These are phyloP conservation scores for Furnarius figulus DNA, from an alignment of 2,113 vertebrate species.

Conservation along the genomic window DNA sequence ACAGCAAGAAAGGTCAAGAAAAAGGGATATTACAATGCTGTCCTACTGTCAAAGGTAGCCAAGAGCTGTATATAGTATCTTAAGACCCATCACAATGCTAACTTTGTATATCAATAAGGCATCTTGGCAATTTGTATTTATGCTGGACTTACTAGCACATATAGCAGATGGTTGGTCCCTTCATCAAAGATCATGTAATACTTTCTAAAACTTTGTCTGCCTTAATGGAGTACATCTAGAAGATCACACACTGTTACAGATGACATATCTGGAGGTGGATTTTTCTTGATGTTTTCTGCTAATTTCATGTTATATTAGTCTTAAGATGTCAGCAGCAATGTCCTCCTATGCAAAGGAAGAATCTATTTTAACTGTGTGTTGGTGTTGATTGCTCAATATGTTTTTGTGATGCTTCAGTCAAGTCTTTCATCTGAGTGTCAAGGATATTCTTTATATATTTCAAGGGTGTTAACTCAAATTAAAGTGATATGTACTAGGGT, in stretches of 20 bases:
- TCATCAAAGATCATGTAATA: not conserved
- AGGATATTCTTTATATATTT: slow-evolving; percentile 5
- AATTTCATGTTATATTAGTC: slow-evolving; percentile 43
- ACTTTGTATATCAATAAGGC: not conserved
- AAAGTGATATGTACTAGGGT: not conserved
- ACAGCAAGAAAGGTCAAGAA: not conserved
- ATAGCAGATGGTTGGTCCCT: not conserved
- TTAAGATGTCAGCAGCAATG: slow-evolving; percentile 26
- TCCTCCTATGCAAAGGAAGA: slow-evolving; percentile 30
- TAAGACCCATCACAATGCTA: not conserved
- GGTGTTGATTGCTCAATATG: not conserved
- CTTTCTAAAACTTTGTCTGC: not conserved
- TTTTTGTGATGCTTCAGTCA: slow-evolving; percentile 37
- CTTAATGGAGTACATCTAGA: not conserved
- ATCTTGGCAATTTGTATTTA: not conserved
- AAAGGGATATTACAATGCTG: not conserved
- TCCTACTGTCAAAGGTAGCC: not conserved
- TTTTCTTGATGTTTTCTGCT: slow-evolving; percentile 47
- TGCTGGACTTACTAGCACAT: not conserved
- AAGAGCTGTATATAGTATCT: not conserved
- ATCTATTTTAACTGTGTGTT: slow-evolving; percentile 38
- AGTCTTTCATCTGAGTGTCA: slow-evolving; percentile 5
- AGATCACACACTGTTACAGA: not conserved
- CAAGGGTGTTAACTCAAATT: not conserved
- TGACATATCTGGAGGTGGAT: slow-evolving; percentile 40